Percentiles rank a stretch among this genome's conserved stretches.
Evolutionary conservation across 2,113 vertebrate genomes (phyloP).

Genomic region (Paralichthys olivaceus): DNA sequence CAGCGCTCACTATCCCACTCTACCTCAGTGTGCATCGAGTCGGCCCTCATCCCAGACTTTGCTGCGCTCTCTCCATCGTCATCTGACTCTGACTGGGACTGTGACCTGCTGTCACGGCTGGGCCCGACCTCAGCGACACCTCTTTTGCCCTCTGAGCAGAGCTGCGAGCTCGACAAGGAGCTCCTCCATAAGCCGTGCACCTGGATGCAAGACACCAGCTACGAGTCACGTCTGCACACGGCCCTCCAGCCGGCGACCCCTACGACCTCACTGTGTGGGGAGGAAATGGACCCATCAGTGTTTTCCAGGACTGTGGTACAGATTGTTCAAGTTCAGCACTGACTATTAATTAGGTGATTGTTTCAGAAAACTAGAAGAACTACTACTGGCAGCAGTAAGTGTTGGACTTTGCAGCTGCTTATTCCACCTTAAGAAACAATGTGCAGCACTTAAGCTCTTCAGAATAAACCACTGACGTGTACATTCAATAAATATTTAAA

Average conservation of each 20-base stretch:
- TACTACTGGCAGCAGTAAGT: not conserved
- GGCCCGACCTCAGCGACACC: not conserved
- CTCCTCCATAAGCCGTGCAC: constrained; percentile 74
- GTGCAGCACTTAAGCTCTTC: constrained; percentile 14
- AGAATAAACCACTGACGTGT: constrained; percentile 13
- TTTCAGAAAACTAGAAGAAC: not conserved
- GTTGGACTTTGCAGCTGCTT: constrained; percentile 1
- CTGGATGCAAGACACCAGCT: constrained; percentile 69
- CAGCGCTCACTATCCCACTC: constrained; percentile 55
- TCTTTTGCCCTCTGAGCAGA: not conserved
- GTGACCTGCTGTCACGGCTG: constrained; percentile 67
- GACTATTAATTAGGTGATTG: not conserved
- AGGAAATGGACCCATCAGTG: constrained; percentile 32
- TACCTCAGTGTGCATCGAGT: constrained; percentile 76
- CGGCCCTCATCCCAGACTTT: constrained; percentile 63
- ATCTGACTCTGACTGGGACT: constrained; percentile 74
- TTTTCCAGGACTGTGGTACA: constrained; percentile 62
- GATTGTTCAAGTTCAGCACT: constrained; percentile 72
- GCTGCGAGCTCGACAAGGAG: constrained; percentile 59
- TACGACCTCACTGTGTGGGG: constrained; percentile 29
- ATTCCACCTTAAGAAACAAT: not conserved
- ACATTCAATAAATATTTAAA: constrained; percentile 57
- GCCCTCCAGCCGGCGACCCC: constrained; percentile 62
- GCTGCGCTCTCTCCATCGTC: constrained; percentile 50
- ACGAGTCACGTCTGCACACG: constrained; percentile 70